Evolutionary conservation across 2,888 invertebrate species (phyloP), one percentile per base, ranked within the genome.

Genomic region (Nephrocerus scutellatus): DNA sequence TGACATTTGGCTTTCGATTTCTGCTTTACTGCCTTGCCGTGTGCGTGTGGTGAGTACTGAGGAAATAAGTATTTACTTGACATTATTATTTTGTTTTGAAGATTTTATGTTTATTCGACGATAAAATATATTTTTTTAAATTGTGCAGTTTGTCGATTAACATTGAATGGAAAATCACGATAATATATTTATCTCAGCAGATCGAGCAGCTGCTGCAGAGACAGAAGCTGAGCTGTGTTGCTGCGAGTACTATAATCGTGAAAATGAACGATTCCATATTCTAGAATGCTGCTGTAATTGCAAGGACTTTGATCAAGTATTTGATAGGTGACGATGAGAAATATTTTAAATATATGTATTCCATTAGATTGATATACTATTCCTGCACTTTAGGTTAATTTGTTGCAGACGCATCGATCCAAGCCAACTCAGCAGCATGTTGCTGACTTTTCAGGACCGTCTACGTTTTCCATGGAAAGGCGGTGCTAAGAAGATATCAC

Each of bases 251-350:
- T 68, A 73, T 45, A 71, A 74, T 53, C 56, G 60, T 15, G 59
- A 72, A 41, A 63, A 71, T 38, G 64, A 74, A 51, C 55, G 44
- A 6, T 56, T 49, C 52, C 76, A 76, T 50, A 66, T 77, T 40
- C 53, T 77, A 51, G 72, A 67, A 50, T 76, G 75, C 50, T 76
- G 75, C 55, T 77, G 76, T 56, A 73, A 75, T 57, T 77, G 76
- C 51, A 63, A 64, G 47, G 73, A 76, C 53, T 67, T 76, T 48
- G 76, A 76, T 59, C 66, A 70, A 51, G 70, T 70, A 44, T 71
- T 70, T 55, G 75, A 76, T 40, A 73, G 72, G 76, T 76, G 56
- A 54, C 46, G 46, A n/a, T n/a, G n/a, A n/a, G n/a, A n/a, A n/a
- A n/a, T n/a, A n/a, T n/a, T n/a, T n/a, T n/a, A 22, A 7, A 22